Conservation (phyloP, 2,113 vertebrate species). For the Gasterosteus aculeatus region DNA sequence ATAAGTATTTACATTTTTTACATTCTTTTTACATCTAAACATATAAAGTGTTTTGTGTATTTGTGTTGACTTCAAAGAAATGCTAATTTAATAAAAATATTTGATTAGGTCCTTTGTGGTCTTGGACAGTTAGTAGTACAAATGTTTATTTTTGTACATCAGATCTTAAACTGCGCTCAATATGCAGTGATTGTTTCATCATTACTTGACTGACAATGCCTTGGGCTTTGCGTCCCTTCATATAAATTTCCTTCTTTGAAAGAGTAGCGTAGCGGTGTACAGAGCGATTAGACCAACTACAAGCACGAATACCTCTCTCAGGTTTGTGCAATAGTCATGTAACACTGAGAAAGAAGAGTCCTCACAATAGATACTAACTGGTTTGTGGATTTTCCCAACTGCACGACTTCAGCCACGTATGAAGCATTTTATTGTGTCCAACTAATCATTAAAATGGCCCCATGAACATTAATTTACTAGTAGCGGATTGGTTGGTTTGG, state of each 20-base stretch:
- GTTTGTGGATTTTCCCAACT: background rate
- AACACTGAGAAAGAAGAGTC: conserved; percentile 53
- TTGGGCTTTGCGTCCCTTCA: conserved; percentile 48
- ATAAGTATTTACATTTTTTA: background rate
- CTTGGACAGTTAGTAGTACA: conserved; percentile 4
- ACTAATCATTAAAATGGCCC: background rate
- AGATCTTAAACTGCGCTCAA: conserved; percentile 48
- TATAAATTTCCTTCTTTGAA: conserved; percentile 42
- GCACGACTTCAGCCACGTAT: background rate
- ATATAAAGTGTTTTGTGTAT: background rate
- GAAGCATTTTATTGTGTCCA: background rate
- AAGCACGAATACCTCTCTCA: conserved; percentile 4
- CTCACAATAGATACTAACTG: conserved; percentile 10
- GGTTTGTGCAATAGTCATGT: conserved; percentile 52
- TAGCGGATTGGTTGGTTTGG: background rate
- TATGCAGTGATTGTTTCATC: conserved; percentile 54
- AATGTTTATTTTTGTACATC: conserved; percentile 56
- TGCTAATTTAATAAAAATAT: conserved; percentile 11
- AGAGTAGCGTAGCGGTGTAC: conserved; percentile 14
- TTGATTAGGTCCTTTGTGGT: conserved; percentile 7
- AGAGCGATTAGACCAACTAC: conserved; percentile 27
- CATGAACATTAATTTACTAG: background rate
- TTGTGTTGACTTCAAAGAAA: conserved; percentile 26
- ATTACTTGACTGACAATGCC: conserved; percentile 53
- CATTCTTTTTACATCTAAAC: background rate